Conservation (phyloP, 2,888 invertebrate genomes). For the Microplitis deprimator region DNA sequence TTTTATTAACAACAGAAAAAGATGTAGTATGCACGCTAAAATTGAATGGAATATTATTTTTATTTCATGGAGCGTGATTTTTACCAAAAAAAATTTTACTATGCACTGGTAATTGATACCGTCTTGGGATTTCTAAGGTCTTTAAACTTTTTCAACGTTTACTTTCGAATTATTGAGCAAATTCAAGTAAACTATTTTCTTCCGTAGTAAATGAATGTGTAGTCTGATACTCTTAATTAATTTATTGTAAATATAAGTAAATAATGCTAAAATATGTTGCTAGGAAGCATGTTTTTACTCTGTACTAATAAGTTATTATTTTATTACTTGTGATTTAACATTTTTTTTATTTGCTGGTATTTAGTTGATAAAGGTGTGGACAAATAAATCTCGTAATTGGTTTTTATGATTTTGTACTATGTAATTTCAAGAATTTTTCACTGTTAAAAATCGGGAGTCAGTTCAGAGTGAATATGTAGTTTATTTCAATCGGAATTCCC, state of each 20-base stretch:
- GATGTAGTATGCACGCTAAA: conserved; percentile 29
- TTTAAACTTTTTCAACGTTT: neutral
- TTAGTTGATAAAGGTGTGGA: no score
- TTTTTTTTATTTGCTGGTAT: no score
- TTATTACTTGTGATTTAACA: no score
- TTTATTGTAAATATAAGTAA: no score
- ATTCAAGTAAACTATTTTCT: neutral
- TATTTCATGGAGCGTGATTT: conserved; percentile 4
- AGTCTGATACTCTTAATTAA: no score
- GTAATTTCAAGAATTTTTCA: neutral
- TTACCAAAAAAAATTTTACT: conserved; percentile 17
- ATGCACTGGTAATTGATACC: neutral
- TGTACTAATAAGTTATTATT: no score
- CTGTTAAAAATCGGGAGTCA: neutral
- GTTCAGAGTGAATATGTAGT: neutral
- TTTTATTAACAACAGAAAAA: conserved; percentile 1
- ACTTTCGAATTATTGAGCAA: neutral
- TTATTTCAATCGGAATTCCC: no score
- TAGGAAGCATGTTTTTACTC: no score
- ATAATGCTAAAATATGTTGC: no score
- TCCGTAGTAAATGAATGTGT: neutral
- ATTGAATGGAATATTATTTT: conserved; percentile 18
- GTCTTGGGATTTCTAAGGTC: neutral
- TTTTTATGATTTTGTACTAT: no score
- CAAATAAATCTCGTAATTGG: no score